Base-by-base conservation (phyloP, 1,140 invertebrate genomes). In the Hylaeus anthracinus region DNA sequence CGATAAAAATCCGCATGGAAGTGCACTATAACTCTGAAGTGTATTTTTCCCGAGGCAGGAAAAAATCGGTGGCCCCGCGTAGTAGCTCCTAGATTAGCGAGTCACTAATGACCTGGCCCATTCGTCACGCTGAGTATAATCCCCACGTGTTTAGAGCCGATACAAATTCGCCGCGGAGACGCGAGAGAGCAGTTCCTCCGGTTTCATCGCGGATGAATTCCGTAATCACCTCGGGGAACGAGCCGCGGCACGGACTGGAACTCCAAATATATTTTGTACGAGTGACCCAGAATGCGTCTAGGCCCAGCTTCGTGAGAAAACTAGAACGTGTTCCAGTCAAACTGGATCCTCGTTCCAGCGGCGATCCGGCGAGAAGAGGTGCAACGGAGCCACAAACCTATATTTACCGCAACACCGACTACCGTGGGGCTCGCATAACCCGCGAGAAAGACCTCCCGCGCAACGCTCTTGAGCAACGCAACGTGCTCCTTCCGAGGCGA, bases 371-470 rank as follows among this genome's bases (percentile, higher is more conserved):
- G 63, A 78, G 74, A 81, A 84, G 76, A 83, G 69, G 67, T 55
- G 72, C 72, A 70, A 72, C 64, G 73, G 73, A 78, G 60, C 78
- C 79, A 72, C 48, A 79, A 84, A 77, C 74, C 71, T 84, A 84
- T 83, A 87, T 86, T 83, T 77, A 77, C 72, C 61, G 69, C 64
- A 71, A 39, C 63, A 51, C 55, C 69, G 41, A 75, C 26, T 67
- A 67, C 67, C 39, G 63, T 26, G 6, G 60, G 53, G 58, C 69
- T 86, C 72, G 61, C 66, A 75, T 85, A 74, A 82, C 74, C 75
- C n/a, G 5, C 26, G 71, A 74, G 48, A 26, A 6, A 60, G 45
- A 70, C 45, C 78, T 72, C 82, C 78, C 78, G 61, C 79, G 60
- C 61, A 72, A 73, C 43, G 2, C 45, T 66, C 69, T 83, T 78